Base-by-base conservation (phyloP, 2,113 vertebrate genomes). In the Tragelaphus buxtoni region DNA sequence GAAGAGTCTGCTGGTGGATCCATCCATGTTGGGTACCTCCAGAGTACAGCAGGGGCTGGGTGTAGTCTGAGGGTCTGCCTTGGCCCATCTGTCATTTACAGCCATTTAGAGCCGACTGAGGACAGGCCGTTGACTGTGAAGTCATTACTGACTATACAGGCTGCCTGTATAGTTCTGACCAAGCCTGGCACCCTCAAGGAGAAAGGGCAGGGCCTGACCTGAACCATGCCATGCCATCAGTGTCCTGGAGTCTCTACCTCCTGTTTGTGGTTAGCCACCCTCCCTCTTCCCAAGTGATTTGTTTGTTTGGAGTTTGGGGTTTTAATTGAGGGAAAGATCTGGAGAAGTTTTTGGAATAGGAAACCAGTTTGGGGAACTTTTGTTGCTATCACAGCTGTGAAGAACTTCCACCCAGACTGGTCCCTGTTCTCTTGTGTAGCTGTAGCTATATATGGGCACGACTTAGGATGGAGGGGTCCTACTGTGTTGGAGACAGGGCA, bases 61-160 rank as follows among this genome's bases (percentile, higher is more conserved):
- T 17, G 12, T n/a, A 7, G 49, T 63, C 32, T 47, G 42, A 51
- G 13, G 7, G 4, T 32, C 81, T 60, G 77, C 7, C 0, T 1
- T 30, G 47, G 7, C 47, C 49, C 42, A 79, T 22, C 60, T 45
- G 77, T 77, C 26, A 1, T 56, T 95, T 88, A 77, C 0, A 45
- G 77, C 65, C 26, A 1, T 42, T 95, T 88, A 81, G 0, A 45
- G 77, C 65, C 18, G 6, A 35, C 30, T 93, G 51, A 53, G 14
- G 84, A 81, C 85, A 96, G 80, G 92, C 82, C 14, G 9, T 80
- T 35, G 85, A 69, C 39, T 96, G 92, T 97, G 72, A 92, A 92
- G 61, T 56, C 58, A 60, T 89, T 63, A 88, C 35, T 42, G 39
- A 42, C 39, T 42, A 42, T 42, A 42, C 39, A 42, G 42, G 61